These are phyloP conservation scores for Coelogynopora nodosa DNA, from an alignment of 2,888 invertebrate genomes.

Conservation along the genomic window DNA sequence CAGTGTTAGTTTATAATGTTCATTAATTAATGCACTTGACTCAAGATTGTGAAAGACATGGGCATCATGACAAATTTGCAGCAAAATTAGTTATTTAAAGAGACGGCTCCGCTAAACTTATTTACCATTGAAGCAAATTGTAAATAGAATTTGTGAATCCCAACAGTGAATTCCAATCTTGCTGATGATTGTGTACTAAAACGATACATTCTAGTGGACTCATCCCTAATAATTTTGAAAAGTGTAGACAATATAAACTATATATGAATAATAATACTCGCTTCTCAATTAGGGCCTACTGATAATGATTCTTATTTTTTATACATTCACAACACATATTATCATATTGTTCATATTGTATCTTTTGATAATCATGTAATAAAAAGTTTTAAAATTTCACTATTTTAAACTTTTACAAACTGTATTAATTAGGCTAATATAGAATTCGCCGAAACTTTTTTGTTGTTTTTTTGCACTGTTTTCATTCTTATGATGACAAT, in stretches of 20 bases:
- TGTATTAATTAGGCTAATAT: no score
- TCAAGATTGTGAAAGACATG: neutral
- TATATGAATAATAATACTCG: neutral
- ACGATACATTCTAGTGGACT: neutral
- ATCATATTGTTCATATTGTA: neutral
- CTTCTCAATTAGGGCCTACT: neutral
- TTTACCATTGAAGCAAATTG: neutral
- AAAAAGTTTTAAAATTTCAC: neutral
- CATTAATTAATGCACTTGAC: neutral
- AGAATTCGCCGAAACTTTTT: no score
- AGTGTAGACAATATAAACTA: neutral
- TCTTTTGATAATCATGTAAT: neutral
- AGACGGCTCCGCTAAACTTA: neutral
- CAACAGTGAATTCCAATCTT: neutral
- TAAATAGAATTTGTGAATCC: neutral
- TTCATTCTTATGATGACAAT: no score
- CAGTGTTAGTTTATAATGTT: neutral
- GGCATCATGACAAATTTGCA: neutral
- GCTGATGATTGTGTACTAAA: neutral
- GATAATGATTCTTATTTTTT: neutral
- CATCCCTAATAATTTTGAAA: neutral
- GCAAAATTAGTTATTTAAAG: neutral
- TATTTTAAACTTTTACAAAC: no score
- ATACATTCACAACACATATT: neutral
- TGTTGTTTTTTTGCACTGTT: no score